Base-by-base conservation (phyloP, 2,797 vertebrate genomes). In the Lepidocolaptes lacrymiger region DNA sequence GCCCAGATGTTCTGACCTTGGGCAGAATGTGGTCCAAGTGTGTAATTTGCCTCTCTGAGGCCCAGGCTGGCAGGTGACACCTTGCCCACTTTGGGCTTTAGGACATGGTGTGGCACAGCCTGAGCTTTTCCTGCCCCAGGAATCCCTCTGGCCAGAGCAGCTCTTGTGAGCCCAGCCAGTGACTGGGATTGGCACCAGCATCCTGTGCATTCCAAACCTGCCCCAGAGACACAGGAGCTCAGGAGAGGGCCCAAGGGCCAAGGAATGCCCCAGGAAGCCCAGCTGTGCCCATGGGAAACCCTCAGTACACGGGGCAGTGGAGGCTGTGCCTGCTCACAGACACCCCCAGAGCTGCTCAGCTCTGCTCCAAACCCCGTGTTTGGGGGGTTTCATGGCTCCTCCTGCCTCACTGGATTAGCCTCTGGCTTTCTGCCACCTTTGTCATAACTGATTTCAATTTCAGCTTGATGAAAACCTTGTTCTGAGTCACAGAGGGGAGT, bases 401-500 rank as follows among this genome's bases (percentile, higher is more conserved):
- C 54, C 79, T 64, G 2, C 14, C 68, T 68, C 79, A 39, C 2
- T 62, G 39, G 72, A 55, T 88, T 84, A 85, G 63, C 73, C 39
- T 51, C 66, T 95, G 95, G 95, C 85, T 37, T 24, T 69, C 87
- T 86, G 79, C 79, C 89, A 49, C 79, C 51, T 75, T 62, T 94
- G 88, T 84, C 92, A 84, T 14, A 85, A 16, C 66, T 41, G 79
- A 84, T 91, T 78, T 52, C 27, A 27, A 36, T 85, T 91, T 69
- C 76, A 78, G 46, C 88, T 62, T 66, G 78, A 91, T 81, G 76
- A 58, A 81, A 88, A 89, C 19, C 82, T 80, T 73, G 79, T 66
- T 94, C 58, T 88, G 69, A 96, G 75, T 51, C 95, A 49, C 12
- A 79, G 85, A 69, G 92, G 66, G 66, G 64, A 95, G 51, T n/a